phyloP scores from a whole-genome alignment of 1,140 invertebrate species.

The Temnothorax curvispinosus region DNA sequence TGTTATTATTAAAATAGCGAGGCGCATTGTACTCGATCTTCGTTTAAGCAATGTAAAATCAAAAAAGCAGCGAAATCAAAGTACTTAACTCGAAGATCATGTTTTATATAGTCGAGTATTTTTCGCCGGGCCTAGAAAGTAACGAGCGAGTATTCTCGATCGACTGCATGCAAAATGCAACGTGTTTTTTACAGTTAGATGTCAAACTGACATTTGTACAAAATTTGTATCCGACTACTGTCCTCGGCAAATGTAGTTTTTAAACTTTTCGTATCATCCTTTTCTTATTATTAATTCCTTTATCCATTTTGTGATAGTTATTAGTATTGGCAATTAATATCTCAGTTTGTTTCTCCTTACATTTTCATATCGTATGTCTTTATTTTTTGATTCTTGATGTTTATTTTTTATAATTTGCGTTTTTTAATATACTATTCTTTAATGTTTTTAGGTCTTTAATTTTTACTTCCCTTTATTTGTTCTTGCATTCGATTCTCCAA shows the following conservation, averaged over 20 bases:
- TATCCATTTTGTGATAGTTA: neutral
- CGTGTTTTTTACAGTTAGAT: neutral
- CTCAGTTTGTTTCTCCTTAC: neutral
- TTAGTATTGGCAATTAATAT: neutral
- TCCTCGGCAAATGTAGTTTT: neutral
- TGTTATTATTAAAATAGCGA: neutral
- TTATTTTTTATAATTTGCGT: neutral
- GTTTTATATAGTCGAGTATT: conserved; percentile 22
- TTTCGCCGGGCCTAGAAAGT: neutral
- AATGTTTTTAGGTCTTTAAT: neutral
- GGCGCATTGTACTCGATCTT: neutral
- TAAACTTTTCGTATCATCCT: neutral
- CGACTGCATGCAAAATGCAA: neutral
- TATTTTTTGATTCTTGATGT: neutral
- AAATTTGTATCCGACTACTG: neutral
- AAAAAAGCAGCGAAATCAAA: neutral
- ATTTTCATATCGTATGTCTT: neutral
- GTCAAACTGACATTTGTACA: neutral
- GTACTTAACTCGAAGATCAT: conserved; percentile 21
- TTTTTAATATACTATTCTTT: neutral
- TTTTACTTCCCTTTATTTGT: neutral
- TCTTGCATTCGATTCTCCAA: neutral
- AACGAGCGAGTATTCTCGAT: neutral
- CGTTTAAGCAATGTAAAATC: conserved; percentile 1
- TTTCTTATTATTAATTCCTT: neutral